Base-by-base conservation (phyloP, 2,797 vertebrate species). In the Sebastes kiyomatsui region DNA sequence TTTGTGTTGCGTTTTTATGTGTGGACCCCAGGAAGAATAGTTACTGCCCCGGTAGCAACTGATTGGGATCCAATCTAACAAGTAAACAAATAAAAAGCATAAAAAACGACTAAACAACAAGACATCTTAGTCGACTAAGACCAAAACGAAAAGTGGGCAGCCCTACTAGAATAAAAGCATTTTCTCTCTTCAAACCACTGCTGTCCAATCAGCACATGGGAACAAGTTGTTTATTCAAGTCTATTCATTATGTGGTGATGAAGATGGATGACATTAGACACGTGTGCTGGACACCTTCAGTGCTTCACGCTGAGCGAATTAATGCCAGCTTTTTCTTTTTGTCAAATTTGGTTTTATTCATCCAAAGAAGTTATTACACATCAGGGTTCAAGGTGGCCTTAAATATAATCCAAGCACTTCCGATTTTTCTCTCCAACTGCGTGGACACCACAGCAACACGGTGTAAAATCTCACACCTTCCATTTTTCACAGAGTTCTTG, bases 281-380 rank as follows among this genome's bases (percentile, higher is more conserved):
- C 23, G 73, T 38, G 38, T 55, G 18, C 46, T 49, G 18, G 18
- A 77, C 18, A 9, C 30, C 1, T 5, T n/a, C 68, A 27, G 18
- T 66, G 66, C 18, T 54, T 76, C 72, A n/a, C 7, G 54, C 76
- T 69, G 76, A 68, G 38, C 5, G 22, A 18, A 76, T 79, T 67
- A 67, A 22, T 35, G 35, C 0, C 2, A 49, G n/a, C 16, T 23
- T 46, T 79, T 22, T 71, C 13, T n/a, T 5, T 38, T 54, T 56
- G 25, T 12, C 11, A 65, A 54, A 27, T 32, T 59, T 32, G 5
- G 5, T 60, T 77, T 62, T 6, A 49, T 68, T 49, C 16, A 33
- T 32, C 22, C 23, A 42, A 25, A 77, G 3, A 61, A 58, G 55
- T 59, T 0, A 55, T 58, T 30, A 12, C 54, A 38, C 23, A 16